Evolutionary conservation across 2,797 vertebrate species (phyloP).

Genomic region (Ceyx erithaca): DNA sequence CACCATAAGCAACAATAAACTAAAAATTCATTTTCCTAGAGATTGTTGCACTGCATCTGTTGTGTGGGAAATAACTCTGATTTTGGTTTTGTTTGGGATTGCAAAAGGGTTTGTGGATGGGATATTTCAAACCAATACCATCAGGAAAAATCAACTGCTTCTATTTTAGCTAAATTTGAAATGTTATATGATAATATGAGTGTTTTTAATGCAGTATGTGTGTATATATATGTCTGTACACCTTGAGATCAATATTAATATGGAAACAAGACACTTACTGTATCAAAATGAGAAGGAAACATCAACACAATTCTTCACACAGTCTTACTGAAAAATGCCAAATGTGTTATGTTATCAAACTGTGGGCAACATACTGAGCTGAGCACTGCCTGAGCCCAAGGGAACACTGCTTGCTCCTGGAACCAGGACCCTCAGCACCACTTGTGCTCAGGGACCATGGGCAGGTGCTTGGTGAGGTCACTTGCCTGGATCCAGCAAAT

Average conservation of each 20-base stretch:
- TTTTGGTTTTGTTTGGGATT: conserved; percentile 8
- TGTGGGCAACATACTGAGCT: not conserved
- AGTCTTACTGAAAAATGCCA: not conserved
- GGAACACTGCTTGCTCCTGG: not conserved
- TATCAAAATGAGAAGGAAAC: not conserved
- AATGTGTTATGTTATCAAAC: not conserved
- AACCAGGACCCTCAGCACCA: not conserved
- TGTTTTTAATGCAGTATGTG: not conserved
- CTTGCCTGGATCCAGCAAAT: rapidly evolving
- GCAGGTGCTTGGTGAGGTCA: not conserved
- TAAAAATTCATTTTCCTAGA: conserved; percentile 4
- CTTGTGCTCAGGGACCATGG: not conserved
- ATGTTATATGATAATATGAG: not conserved
- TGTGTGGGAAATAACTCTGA: conserved; percentile 40
- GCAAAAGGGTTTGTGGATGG: not conserved
- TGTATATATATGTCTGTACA: not conserved
- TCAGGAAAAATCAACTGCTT: conserved; percentile 7
- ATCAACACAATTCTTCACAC: not conserved
- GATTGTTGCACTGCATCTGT: conserved; percentile 1
- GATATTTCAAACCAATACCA: conserved; percentile 1
- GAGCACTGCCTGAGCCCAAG: not conserved
- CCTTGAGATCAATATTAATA: conserved; percentile 27
- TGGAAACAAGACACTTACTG: conserved; percentile 26
- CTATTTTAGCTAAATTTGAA: conserved; percentile 14
- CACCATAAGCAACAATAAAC: not conserved